phyloP scores from a whole-genome alignment of 2,888 invertebrate species.

The Sericinus montela region DNA sequence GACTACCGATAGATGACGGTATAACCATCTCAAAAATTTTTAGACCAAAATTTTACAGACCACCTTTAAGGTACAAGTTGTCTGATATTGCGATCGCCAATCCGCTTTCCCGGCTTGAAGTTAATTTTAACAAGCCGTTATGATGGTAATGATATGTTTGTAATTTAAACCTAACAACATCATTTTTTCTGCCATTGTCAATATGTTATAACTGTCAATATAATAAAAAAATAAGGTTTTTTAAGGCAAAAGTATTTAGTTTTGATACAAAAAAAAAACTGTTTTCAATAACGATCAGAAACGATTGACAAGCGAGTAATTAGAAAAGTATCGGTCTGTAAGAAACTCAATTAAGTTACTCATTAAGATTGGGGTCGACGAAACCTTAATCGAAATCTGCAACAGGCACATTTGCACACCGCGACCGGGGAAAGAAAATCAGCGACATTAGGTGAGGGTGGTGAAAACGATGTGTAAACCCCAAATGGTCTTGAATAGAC shows the following conservation, averaged over 20 bases:
- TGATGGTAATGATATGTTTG: too few relatives aligned
- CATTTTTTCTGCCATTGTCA: too few relatives aligned
- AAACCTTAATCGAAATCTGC: constrained; percentile 13
- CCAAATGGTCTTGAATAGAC: constrained; percentile 71
- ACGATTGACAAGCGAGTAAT: background rate
- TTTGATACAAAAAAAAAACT: background rate
- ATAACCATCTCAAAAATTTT: too few relatives aligned
- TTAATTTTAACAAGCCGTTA: too few relatives aligned
- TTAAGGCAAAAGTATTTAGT: background rate
- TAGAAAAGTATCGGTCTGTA: background rate
- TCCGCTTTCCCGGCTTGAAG: too few relatives aligned
- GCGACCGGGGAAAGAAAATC: constrained; percentile 57
- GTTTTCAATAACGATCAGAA: background rate
- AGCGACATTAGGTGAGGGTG: constrained; percentile 58
- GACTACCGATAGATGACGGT: too few relatives aligned
- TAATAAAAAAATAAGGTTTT: too few relatives aligned
- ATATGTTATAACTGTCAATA: too few relatives aligned
- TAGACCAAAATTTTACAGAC: too few relatives aligned
- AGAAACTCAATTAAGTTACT: background rate
- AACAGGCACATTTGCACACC: constrained; percentile 1
- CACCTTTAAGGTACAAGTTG: too few relatives aligned
- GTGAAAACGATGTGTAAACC: constrained; percentile 74
- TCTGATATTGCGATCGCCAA: too few relatives aligned
- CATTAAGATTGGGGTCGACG: constrained; percentile 8
- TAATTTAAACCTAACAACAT: too few relatives aligned